Percentiles rank a stretch among this genome's conserved stretches.
Conservation (phyloP, 2,888 invertebrate species). For the Eristalinus sepulchralis region DNA sequence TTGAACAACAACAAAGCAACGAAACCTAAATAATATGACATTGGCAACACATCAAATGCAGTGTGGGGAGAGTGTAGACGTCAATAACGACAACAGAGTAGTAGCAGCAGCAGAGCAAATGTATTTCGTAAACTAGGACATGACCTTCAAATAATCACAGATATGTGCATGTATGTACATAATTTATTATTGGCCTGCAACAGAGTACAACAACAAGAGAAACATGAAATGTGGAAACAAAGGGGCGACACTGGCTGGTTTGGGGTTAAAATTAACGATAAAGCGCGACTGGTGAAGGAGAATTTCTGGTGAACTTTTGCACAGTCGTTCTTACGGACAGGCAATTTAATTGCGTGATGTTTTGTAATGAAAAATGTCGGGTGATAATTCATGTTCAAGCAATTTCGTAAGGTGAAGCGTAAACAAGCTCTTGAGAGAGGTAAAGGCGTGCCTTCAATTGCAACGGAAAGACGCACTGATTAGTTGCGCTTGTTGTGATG, state of each 20-base stretch:
- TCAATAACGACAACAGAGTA: constrained; percentile 41
- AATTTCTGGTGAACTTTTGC: background rate
- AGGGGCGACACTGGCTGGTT: background rate
- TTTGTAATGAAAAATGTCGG: background rate
- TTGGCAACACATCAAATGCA: constrained; percentile 67
- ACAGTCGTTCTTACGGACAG: background rate
- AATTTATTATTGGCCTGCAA: constrained; percentile 61
- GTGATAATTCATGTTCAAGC: background rate
- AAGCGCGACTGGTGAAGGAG: background rate
- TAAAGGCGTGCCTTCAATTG: too few relatives aligned
- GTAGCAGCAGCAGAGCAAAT: constrained; percentile 33
- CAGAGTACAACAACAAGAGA: background rate
- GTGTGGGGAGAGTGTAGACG: constrained; percentile 29
- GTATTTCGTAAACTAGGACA: constrained; percentile 55
- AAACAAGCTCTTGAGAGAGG: background rate
- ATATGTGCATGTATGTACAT: constrained; percentile 14
- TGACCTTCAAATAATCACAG: constrained; percentile 66
- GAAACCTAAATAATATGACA: constrained; percentile 56
- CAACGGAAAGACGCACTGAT: too few relatives aligned
- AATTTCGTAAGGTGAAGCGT: background rate
- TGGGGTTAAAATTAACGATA: constrained; percentile 17
- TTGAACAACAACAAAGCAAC: background rate
- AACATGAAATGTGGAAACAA: background rate
- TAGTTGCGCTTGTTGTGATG: too few relatives aligned
- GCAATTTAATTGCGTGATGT: background rate